These are phyloP conservation scores for Metridium senile DNA, from an alignment of 92 coral and sea anemone species.

Conservation along the genomic window DNA sequence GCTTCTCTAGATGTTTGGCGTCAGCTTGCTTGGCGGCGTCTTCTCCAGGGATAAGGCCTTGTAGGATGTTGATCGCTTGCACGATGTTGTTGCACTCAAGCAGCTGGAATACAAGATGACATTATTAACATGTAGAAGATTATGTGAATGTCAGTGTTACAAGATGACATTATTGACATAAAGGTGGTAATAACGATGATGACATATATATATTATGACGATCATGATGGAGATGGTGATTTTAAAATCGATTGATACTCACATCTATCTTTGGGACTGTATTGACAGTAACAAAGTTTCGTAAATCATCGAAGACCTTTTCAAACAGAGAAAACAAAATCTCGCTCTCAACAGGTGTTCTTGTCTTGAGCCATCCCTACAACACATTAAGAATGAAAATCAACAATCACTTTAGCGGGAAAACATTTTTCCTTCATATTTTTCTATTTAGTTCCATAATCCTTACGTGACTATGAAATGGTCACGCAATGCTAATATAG, in stretches of 20 bases:
- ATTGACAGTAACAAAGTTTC: constrained; percentile 65
- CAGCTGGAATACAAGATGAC: constrained; percentile 50
- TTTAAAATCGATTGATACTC: constrained; percentile 5
- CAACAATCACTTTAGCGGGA: too few species aligned
- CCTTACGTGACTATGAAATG: too few species aligned
- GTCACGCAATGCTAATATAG: too few species aligned
- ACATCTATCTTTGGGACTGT: constrained; percentile 90
- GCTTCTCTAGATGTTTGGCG: constrained; percentile 81
- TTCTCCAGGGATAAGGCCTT: constrained; percentile 96
- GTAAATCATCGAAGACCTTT: constrained; percentile 73
- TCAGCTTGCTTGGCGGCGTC: constrained; percentile 96
- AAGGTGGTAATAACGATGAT: too few species aligned
- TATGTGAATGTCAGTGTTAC: too few species aligned
- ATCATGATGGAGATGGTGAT: neutral
- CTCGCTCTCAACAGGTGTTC: constrained; percentile 77
- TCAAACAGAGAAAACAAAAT: constrained; percentile 88
- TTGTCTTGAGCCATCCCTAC: constrained; percentile 97
- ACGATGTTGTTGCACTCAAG: constrained; percentile 97
- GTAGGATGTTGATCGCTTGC: constrained; percentile 88
- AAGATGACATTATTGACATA: too few species aligned
- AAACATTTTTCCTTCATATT: too few species aligned
- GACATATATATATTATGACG: too few species aligned
- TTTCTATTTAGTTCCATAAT: too few species aligned
- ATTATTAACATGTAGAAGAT: neutral
- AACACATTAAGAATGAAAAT: too few species aligned